Evolutionary conservation across 2,888 invertebrate genomes (phyloP), one percentile per base, ranked within the genome.

Genomic region (Epinotia demarniana): DNA sequence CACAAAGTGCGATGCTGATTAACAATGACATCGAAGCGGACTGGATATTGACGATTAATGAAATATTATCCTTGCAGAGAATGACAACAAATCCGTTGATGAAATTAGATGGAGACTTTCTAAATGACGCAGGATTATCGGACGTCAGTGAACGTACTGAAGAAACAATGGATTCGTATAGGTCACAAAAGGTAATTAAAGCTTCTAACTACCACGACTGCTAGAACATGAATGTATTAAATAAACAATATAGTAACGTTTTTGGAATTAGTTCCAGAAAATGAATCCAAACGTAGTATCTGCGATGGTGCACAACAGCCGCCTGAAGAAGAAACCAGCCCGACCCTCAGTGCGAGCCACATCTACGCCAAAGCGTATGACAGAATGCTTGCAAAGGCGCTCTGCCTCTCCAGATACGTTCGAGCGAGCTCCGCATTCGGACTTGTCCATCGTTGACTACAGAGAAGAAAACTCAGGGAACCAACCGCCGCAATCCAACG

Each of bases 381-480:
- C 81, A 63, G 92, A 91, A 78, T 85, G 92, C 27, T 71, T 90
- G 3, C 91, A 91, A 79, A 86, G 91, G 80, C 86, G 92, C 8
- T 91, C 92, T 33, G 88, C 89, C 19, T 93, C 93, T 8, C 93
- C 94, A 1, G 93, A 93, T 80, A 84, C 89, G 5, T 83, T 92
- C 9, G 94, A 94, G 83, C 88, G 90, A 79, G 92, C 91, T 39
- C 94, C 94, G 43, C 94, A 94, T 82, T 92, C 92, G 27, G 94
- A 94, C 66, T 82, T 94, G 11, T 92, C 94, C 2, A 94, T 94
- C 76, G 88, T 94, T 11, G 93, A 94, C 78, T 93, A 91, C 73
- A 88, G 87, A 75, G 76, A 89, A 19, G 91, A 94, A 78, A 86
- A 88, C 79, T 80, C 81, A 62, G 78, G 82, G 27, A 83, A 82